These are phyloP conservation scores for Erebia ligea DNA, from an alignment of 2,888 invertebrate genomes.

Conservation along the genomic window DNA sequence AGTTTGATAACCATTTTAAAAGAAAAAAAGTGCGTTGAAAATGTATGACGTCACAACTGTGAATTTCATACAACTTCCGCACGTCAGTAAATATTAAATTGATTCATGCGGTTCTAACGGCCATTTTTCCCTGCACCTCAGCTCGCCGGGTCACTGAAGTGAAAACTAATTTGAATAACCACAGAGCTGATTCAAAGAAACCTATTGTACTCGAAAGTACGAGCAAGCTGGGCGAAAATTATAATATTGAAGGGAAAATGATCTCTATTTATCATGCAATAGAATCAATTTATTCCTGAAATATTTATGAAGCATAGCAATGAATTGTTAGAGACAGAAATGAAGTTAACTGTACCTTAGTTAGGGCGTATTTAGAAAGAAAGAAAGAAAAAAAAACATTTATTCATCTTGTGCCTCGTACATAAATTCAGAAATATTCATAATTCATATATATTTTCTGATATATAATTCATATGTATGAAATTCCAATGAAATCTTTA, in stretches of 20 bases:
- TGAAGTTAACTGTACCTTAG: not conserved
- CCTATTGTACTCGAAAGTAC: conserved; percentile 45
- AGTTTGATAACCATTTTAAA: too few relatives aligned
- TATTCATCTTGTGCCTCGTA: too few relatives aligned
- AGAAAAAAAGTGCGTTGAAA: too few relatives aligned
- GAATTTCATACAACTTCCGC: too few relatives aligned
- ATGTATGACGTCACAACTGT: too few relatives aligned
- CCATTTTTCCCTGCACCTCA: conserved; percentile 38
- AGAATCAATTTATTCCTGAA: not conserved
- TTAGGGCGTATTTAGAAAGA: not conserved
- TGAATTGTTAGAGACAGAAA: not conserved
- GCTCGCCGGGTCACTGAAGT: conserved; percentile 53
- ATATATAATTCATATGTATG: too few relatives aligned
- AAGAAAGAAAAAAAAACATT: too few relatives aligned
- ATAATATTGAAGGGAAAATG: not conserved
- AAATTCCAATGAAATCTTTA: too few relatives aligned
- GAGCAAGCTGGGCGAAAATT: not conserved
- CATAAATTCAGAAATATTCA: too few relatives aligned
- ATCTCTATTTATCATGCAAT: not conserved
- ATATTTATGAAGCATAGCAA: too few relatives aligned
- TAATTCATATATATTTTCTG: too few relatives aligned
- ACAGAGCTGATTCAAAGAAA: conserved; percentile 40
- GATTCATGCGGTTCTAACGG: conserved; percentile 35
- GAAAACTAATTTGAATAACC: conserved; percentile 63
- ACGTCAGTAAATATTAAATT: conserved; percentile 6